Conservation (phyloP, 2,888 invertebrate genomes). For the Drosophila recens region DNA sequence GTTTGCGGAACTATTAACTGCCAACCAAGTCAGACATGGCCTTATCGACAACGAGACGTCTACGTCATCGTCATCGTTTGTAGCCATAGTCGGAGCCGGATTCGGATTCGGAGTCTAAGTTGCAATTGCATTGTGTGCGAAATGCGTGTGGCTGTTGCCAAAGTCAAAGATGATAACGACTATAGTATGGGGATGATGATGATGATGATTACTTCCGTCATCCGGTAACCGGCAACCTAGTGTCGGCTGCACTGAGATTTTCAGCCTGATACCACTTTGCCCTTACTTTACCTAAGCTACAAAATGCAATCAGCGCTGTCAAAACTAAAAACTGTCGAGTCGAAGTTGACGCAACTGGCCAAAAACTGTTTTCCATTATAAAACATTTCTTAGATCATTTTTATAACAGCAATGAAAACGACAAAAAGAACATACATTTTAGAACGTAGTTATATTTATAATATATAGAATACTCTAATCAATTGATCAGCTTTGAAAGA, state of each 20-base stretch:
- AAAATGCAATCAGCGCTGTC: slow-evolving; percentile 1
- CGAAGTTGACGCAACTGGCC: background rate
- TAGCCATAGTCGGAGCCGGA: slow-evolving; percentile 8
- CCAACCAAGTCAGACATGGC: slow-evolving; percentile 32
- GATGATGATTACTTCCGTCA: slow-evolving; percentile 70
- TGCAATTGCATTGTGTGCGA: slow-evolving; percentile 27
- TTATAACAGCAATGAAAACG: background rate
- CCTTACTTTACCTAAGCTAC: slow-evolving; percentile 2
- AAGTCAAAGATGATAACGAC: slow-evolving; percentile 32
- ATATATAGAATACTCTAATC: too few relatives aligned
- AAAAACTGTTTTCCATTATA: background rate
- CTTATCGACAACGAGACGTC: slow-evolving; percentile 50
- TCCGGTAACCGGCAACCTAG: slow-evolving; percentile 12
- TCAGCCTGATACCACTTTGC: slow-evolving; percentile 19
- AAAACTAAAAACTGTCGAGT: background rate
- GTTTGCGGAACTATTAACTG: slow-evolving; percentile 70
- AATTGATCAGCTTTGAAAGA: too few relatives aligned
- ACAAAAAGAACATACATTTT: background rate
- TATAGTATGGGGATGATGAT: slow-evolving; percentile 22
- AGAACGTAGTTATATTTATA: background rate
- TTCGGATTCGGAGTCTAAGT: slow-evolving; percentile 24
- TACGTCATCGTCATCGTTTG: slow-evolving; percentile 35
- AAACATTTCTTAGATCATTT: background rate
- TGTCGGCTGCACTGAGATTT: slow-evolving; percentile 11
- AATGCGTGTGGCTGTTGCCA: slow-evolving; percentile 39